These are phyloP conservation scores for Papilio polyxenes DNA, from an alignment of 1,140 invertebrate species.

Conservation along the genomic window DNA sequence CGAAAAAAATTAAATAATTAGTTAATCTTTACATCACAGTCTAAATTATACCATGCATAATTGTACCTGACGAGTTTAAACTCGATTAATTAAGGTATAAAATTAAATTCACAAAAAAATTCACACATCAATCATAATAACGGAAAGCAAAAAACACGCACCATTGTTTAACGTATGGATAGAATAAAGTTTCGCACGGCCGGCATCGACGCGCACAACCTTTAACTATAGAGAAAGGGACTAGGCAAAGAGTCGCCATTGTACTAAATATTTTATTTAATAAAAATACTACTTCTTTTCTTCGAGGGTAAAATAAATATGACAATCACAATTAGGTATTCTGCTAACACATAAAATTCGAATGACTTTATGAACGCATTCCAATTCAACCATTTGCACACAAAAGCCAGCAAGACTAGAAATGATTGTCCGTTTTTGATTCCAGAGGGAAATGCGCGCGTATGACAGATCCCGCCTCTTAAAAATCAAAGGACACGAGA, in stretches of 20 bases:
- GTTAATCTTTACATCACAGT: neutral
- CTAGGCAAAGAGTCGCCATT: neutral
- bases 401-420: neutral
- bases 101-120: neutral
- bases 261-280: no score
- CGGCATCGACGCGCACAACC: slow-evolving; percentile 56
- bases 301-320: no score
- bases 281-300: no score
- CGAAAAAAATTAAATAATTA: neutral
- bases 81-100: slow-evolving; percentile 20
- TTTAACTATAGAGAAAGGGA: neutral
- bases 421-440: neutral
- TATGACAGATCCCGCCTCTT: neutral
- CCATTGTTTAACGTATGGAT: slow-evolving; percentile 33
- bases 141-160: slow-evolving; percentile 26
- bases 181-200: slow-evolving; percentile 52
- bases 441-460: neutral
- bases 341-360: no score
- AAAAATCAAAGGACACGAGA: slow-evolving; percentile 57
- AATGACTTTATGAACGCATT: neutral
- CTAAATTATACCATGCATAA: neutral
- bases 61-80: neutral
- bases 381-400: neutral
- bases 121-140: slow-evolving; percentile 25
- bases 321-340: no score